A percentile compares a stretch with the other conserved stretches of the same genome.
These are phyloP conservation scores for Teleopsis dalmanni DNA, from an alignment of 1,140 invertebrate genomes.

Conservation along the genomic window DNA sequence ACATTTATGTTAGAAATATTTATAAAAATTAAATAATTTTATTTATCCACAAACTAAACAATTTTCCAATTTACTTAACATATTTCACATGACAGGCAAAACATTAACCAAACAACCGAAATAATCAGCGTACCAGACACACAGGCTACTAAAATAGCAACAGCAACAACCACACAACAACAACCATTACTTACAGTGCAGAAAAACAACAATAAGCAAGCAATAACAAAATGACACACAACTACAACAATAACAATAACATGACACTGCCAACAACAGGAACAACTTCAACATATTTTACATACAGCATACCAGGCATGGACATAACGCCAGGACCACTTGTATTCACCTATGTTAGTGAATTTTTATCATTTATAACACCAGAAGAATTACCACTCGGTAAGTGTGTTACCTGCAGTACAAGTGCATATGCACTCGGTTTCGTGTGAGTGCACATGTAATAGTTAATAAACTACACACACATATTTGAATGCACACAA, in stretches of 20 bases:
- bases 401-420: conserved; percentile 32
- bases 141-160: too few species aligned
- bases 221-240: conserved; percentile 1
- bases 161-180: too few species aligned
- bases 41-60: too few species aligned
- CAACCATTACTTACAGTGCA: too few species aligned
- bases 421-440: too few species aligned
- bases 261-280: conserved; percentile 19
- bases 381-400: conserved; percentile 51
- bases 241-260: conserved; percentile 16
- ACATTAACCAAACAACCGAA: too few species aligned
- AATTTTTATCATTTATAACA: conserved; percentile 49
- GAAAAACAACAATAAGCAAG: background rate
- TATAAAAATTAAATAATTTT: too few species aligned
- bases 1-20: too few species aligned
- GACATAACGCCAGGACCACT: conserved; percentile 48
- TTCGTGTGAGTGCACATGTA: conserved; percentile 1
- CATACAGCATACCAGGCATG: conserved; percentile 48
- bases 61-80: too few species aligned
- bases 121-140: too few species aligned
- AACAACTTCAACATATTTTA: conserved; percentile 38
- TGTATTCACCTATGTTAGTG: conserved; percentile 49
- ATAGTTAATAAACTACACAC: background rate
- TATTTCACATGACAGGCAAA: too few species aligned
- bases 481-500: background rate